Base-by-base conservation (phyloP, 2,888 invertebrate species). In the Kuschelorhynchus macadamiae region DNA sequence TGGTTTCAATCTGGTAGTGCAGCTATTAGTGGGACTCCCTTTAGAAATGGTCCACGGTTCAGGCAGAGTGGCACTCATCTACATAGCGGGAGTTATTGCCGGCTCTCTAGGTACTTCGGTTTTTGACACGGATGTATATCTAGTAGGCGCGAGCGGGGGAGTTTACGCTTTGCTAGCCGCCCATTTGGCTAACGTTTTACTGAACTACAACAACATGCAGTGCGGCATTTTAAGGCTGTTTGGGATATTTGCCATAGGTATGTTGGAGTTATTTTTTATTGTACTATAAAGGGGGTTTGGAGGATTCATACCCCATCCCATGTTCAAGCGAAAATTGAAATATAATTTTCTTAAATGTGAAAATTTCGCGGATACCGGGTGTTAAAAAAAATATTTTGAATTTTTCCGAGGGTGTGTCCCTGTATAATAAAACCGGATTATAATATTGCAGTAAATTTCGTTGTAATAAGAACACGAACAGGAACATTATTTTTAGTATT, bases 41-140 rank as follows among this genome's bases (percentile, higher is more conserved):
- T 85, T 98, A 79, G 98, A 98, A 85, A 94, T 97, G 95, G 95
- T 97, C 46, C 98, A 98, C 84, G 97, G 97, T 21, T 95, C 95
- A 30, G 82, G 91, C 66, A 88, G 97, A 67, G 94, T 97, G 76
- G 93, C 91, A 3, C 89, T 92, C 56, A 93, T 98, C 70, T 98
- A 98, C 86, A 88, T 93, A 84, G 94, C 96, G 9, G 97, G 97
- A 7, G 97, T 98, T 49, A 86, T 96, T 72, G 97, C 96, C 59
- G 94, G 94, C 65, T 90, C 91, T 63, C 81, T 91, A 69, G 95
- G 95, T 63, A 96, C 96, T 53, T 95, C 95, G 67, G 95, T 97
- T 61, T 92, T 97, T 81, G 97, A 97, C 86, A 94, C 94, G 50
- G 93, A 95, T 84, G 96, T 96, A 62, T 97, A 94, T 83, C 89